Evolutionary conservation across 1,140 invertebrate species (phyloP), one percentile per base, ranked within the genome.

Genomic region (Cephus cinctus): DNA sequence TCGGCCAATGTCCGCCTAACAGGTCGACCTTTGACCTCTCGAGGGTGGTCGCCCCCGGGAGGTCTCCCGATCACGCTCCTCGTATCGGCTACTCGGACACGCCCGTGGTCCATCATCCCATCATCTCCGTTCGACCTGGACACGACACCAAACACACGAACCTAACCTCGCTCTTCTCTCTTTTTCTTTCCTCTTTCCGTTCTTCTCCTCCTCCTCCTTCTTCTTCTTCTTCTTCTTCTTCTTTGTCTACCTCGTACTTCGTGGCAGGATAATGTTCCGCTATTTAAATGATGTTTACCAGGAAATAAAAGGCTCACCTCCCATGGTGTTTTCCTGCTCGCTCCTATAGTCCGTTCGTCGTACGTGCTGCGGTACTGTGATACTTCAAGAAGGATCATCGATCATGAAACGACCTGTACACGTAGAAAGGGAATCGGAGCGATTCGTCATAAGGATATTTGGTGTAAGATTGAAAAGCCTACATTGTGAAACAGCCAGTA

Each of bases 1-100:
- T 9, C 27, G 56, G 52, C 54, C 64, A 55, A 57, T 59, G 63
- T 62, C 64, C 60, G 62, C 57, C 63, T 64, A 67, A 70, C 67
- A 67, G 67, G 64, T 65, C 64, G 64, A 70, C 67, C 66, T 61
- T 51, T 66, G 67, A 57, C 66, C 65, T 59, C 63, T 65, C 59
- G 64, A 70, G 64, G 65, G 67, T 69, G 67, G 67, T 70, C 67
- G 64, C 52, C 49, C 64, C 52, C 64, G 60, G 65, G 67, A 68
- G 67, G 67, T 70, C 67, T 56, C 50, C 54, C 48, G 65, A 67
- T 70, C 66, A 69, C 66, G 67, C 64, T 65, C 57, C 59, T 56
- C 32, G 55, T 65, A 67, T 69, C 64, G 54, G 56, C 59, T 59
- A 62, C 57, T 59, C 56, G 67, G 65, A 70, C 65, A 69, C 66